Base-by-base conservation (phyloP, 1,140 invertebrate genomes). In the Drosophila setifemur region DNA sequence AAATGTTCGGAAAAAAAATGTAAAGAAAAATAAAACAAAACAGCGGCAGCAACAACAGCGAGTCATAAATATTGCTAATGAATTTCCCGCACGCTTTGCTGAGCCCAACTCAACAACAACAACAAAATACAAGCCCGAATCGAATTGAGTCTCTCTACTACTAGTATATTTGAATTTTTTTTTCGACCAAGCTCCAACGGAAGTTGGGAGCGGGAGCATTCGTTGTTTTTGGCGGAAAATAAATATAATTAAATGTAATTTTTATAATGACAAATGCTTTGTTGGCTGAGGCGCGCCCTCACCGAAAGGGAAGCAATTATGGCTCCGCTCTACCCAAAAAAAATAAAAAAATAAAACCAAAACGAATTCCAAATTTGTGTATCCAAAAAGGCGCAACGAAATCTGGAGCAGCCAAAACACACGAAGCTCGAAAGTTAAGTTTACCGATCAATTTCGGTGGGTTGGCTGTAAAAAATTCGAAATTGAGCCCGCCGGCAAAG, bases 241-340 rank as follows among this genome's bases (percentile, higher is more conserved):
- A 83, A 85, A 79, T 83, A 83, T 85, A 83, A 83, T 83, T 85
- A 83, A 79, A 83, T 79, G 64, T 83, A 83, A 83, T 83, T 79
- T 74, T 67, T 79, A 85, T 83, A 83, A 83, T 83, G 79, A 85
- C 74, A 85, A 83, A 85, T 67, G 67, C 76, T 42, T 63, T 76
- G 73, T 73, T 55, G 23, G 47, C 39, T 48, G 45, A 3, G 39
- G 44, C 45, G 47, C 54, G 40, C 66, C 47, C 47, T 49, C 9
- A 11, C 44, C 25, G 18, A 66, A 64, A 44, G 23, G 19, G 29
- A 33, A 53, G 37, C 47, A 50, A 42, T 29, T 49, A 75, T 40
- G 69, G 57, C 72, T 16, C 26, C 28, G 26, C 57, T 58, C 39
- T 42, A 47, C 57, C 11, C 25, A 26, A 9, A 33, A 16, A 61